These are phyloP conservation scores for Xestia ashworthii DNA, from an alignment of 2,888 invertebrate genomes.

Conservation along the genomic window DNA sequence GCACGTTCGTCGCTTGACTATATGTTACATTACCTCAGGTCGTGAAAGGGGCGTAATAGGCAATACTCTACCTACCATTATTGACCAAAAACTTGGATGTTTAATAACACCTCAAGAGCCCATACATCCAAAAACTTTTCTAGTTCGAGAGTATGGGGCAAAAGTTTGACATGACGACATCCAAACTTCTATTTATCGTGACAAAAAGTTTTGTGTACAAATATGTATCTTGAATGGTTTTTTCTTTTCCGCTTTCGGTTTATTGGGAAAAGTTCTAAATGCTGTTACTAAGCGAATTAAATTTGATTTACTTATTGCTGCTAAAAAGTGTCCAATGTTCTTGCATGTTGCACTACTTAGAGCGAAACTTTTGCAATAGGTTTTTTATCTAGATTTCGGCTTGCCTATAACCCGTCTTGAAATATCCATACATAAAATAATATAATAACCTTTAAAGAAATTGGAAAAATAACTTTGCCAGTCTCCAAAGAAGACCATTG, in stretches of 20 bases:
- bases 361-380: not conserved
- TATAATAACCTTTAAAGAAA: not conserved
- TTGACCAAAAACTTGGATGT: constrained; percentile 2
- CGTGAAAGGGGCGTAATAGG: not conserved
- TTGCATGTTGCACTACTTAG: not conserved
- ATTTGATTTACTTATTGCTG: not conserved
- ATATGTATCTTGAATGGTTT: constrained; percentile 31
- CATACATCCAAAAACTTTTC: constrained; percentile 25
- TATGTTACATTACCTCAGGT: not conserved
- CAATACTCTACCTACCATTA: not conserved
- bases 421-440: not conserved
- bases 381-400: not conserved
- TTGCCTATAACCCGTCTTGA: not conserved
- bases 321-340: not conserved
- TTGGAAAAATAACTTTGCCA: not conserved
- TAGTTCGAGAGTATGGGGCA: constrained; percentile 6
- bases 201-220: constrained; percentile 30
- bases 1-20: not conserved
- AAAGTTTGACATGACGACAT: constrained; percentile 40
- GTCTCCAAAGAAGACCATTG: not conserved
- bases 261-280: constrained; percentile 18
- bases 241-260: constrained; percentile 12
- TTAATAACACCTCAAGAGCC: constrained; percentile 5
- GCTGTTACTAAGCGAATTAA: not conserved
- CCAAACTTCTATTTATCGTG: constrained; percentile 40